Evolutionary conservation across 2,888 invertebrate species (phyloP), one percentile per base, ranked within the genome.

Genomic region (Synanthedon formicaeformis): DNA sequence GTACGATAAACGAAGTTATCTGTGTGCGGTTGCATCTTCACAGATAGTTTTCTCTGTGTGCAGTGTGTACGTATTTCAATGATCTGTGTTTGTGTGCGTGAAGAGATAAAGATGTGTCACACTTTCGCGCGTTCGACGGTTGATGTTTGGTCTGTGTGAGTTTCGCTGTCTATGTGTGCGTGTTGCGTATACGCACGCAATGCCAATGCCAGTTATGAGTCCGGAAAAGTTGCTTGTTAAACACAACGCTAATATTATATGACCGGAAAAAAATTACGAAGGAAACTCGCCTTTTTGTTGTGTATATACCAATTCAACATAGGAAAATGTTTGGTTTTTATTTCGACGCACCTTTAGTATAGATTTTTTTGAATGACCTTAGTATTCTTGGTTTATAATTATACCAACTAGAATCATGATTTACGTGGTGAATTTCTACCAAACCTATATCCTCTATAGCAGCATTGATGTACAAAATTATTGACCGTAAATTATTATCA

Each of bases 131-230:
- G 18, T 18, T 13, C 14, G 23, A 45, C 3, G 2, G 12, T 14
- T 45, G 57, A 57, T 54, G 52, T 41, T 48, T 54, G 54, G 55
- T 55, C 40, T 56, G 53, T 59, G 60, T 61, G 57, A 51, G 56
- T 53, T 60, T 52, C 34, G 34, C 34, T 2, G 34, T 60, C 53
- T 55, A n/a, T 67, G 81, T 81, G 75, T 75, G 71, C 40, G 73
- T 74, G 77, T 85, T 86, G 86, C 86, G 86, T 78, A 71, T 74
- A 72, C 78, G 81, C 83, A 83, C 73, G 86, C 87, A 87, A 86
- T 83, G 85, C 83, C 86, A 84, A 75, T 83, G 85, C 74, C 82
- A 77, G 76, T 84, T 82, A 82, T 77, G 81, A 65, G 58, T 63
- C 63, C 77, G 80, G 85, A 82, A 83, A 55, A 81, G 76, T 70